phyloP scores from a whole-genome alignment of 1,140 invertebrate species.

The Trichonephila clavata region DNA sequence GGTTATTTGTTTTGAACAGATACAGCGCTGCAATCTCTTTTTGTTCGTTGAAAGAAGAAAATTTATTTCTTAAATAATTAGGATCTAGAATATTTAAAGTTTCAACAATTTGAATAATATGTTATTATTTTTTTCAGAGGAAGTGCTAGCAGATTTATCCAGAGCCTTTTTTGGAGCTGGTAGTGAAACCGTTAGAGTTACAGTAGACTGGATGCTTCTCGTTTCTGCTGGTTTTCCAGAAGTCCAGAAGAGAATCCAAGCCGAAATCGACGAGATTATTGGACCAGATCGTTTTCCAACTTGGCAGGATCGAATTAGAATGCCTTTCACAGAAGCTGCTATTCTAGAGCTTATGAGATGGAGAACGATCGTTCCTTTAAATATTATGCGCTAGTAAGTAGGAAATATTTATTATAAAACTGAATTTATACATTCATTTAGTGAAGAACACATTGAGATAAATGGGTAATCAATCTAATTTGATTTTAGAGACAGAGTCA shows the following conservation, averaged over 20 bases:
- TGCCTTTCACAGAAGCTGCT: conserved; percentile 78
- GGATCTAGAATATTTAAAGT: background rate
- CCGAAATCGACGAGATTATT: conserved; percentile 78
- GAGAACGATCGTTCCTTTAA: conserved; percentile 76
- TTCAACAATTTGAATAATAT: background rate
- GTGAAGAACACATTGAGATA: no score
- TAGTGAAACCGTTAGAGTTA: conserved; percentile 78
- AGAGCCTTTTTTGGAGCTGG: conserved; percentile 78
- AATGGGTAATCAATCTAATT: no score
- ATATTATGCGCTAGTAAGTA: conserved; percentile 68
- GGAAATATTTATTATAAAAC: background rate
- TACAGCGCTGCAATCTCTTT: background rate
- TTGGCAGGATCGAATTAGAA: conserved; percentile 68
- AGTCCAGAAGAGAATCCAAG: conserved; percentile 77
- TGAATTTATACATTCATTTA: no score
- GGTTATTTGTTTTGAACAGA: no score
- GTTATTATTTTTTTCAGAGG: conserved; percentile 35
- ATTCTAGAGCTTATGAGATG: conserved; percentile 77
- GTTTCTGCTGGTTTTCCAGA: conserved; percentile 76
- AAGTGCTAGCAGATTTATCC: conserved; percentile 67
- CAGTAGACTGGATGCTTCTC: conserved; percentile 78
- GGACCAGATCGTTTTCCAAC: conserved; percentile 77
- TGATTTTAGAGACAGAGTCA: no score
- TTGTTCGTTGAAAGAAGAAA: background rate
- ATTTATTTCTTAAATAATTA: background rate